These are phyloP conservation scores for Drosophila cyrtoloma DNA, from an alignment of 2,888 invertebrate genomes.

Conservation along the genomic window DNA sequence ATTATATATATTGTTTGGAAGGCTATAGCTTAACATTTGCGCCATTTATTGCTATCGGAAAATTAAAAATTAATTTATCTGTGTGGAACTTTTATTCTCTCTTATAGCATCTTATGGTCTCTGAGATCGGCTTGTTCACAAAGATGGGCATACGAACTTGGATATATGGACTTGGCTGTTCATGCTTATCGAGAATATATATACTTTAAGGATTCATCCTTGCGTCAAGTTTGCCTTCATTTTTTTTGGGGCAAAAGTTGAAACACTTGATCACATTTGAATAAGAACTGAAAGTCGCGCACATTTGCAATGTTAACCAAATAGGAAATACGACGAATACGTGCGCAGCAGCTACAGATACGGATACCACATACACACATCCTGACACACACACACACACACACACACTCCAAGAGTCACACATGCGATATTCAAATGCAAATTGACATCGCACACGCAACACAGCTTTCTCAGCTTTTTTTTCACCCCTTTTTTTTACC, in stretches of 20 bases:
- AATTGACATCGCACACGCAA: slow-evolving; percentile 53
- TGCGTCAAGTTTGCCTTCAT: not conserved
- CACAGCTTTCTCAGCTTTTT: slow-evolving; percentile 32
- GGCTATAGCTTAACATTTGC: not conserved
- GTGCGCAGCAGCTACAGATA: slow-evolving; percentile 7
- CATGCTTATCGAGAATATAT: too few species aligned
- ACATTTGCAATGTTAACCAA: slow-evolving; percentile 68
- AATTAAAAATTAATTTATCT: not conserved
- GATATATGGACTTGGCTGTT: not conserved
- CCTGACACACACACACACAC: not conserved
- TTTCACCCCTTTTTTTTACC: slow-evolving; percentile 9
- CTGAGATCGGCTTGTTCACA: not conserved
- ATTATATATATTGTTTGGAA: not conserved
- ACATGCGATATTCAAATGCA: slow-evolving; percentile 61
- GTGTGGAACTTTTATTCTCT: not conserved
- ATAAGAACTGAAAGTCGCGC: slow-evolving; percentile 62
- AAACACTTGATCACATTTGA: slow-evolving; percentile 66
- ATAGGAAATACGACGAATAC: slow-evolving; percentile 19
- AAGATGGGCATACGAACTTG: not conserved
- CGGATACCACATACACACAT: not conserved
- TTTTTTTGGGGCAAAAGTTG: slow-evolving; percentile 35
- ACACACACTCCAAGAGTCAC: not conserved
- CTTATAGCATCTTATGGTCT: fast-evolving
- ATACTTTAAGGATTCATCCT: not conserved
- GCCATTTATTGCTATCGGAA: not conserved